Evolutionary conservation across 2,113 vertebrate genomes (phyloP).

Genomic region (Elaphurus davidianus): DNA sequence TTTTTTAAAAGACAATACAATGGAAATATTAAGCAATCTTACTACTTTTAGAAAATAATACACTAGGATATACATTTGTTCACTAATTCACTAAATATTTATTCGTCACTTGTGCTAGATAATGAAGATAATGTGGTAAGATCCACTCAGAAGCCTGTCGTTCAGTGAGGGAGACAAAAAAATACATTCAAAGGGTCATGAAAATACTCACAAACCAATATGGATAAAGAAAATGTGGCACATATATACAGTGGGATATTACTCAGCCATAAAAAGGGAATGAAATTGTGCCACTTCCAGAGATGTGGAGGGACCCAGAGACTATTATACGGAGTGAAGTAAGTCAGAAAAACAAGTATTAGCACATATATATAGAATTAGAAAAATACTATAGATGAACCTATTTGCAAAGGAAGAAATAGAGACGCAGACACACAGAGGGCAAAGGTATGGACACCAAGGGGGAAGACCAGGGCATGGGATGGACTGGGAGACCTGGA

Average conservation of each 20-base stretch:
- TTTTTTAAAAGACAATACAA: slow-evolving; percentile 21
- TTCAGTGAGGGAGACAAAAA: not conserved
- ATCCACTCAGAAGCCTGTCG: not conserved
- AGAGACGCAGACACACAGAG: not conserved
- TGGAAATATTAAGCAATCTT: not conserved
- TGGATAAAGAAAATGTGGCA: not conserved
- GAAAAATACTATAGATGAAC: not conserved
- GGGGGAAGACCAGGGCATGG: not conserved
- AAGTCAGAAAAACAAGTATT: not conserved
- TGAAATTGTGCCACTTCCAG: not conserved
- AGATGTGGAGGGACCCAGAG: not conserved
- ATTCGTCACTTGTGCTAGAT: not conserved
- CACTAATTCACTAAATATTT: not conserved
- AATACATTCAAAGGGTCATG: not conserved
- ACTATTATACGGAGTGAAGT: not conserved
- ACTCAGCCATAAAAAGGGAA: not conserved
- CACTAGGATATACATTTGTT: not conserved
- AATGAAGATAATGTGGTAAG: not conserved
- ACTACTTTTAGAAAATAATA: not conserved
- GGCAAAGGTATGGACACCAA: not conserved
- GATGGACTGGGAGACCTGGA: not conserved
- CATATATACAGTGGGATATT: not conserved
- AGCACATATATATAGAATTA: not conserved
- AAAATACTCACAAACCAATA: not conserved
- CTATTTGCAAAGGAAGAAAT: not conserved